Base-by-base conservation (phyloP, 1,140 invertebrate genomes). In the Phenacoccus solenopsis region DNA sequence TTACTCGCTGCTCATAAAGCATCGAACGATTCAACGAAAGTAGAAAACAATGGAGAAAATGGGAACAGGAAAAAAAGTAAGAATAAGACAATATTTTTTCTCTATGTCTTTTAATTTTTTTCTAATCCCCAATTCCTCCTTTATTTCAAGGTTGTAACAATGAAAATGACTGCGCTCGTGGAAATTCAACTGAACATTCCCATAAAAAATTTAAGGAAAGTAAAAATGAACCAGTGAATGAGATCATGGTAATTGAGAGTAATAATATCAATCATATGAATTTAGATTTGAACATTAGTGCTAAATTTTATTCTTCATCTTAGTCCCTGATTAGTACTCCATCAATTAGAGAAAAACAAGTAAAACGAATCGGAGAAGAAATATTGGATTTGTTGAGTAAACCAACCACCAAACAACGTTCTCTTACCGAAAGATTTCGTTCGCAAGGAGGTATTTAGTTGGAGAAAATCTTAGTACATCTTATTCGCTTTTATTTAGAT, bases 321-420 rank as follows among this genome's bases (percentile, higher is more conserved):
- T 76, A 90, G 90, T 95, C 90, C 49, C 79, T 98, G 22, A 81
- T 98, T 57, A 92, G 93, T 12, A 90, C 94, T 85, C 91, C 94
- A 21, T 96, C 94, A 0, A 94, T 93, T 64, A 85, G 93, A 76
- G 94, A 98, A 78, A 94, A 94, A 78, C 93, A 96, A 77, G 95
- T 87, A 73, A 98, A 98, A 79, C 90, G 94, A 81, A 85, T 97
- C 7, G 94, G 93, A 1, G 95, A 98, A 81, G 95, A 98, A 80
- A 98, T 98, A 70, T 81, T 96, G 72, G 92, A 96, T 77, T 79
- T 98, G 7, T 80, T 98, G 0, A 96, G 92, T 73, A 95, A 95
- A 80, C 94, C 94, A 22, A 97, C 94, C 1, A 94, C 94, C 1
- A 98, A 98, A 81, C 95, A 98, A 79, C 87, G 90, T 76, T 94